Conservation (phyloP, 2,113 vertebrate species). For the Marmota monax region DNA sequence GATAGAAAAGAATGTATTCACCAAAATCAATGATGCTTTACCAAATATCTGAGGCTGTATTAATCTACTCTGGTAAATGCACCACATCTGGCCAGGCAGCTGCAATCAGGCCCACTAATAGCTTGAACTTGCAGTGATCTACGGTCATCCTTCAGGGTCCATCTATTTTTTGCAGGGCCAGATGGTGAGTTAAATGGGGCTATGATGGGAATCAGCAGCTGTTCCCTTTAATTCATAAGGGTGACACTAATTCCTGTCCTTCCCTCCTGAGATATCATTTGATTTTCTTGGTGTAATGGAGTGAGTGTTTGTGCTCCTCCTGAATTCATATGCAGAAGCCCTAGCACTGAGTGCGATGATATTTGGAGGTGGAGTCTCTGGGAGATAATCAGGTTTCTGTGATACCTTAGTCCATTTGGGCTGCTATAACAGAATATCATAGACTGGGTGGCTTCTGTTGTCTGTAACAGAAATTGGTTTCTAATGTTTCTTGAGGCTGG, state of each 20-base stretch:
- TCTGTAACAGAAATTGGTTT: not conserved
- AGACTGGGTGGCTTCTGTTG: not conserved
- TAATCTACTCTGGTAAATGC: not conserved
- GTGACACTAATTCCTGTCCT: not conserved
- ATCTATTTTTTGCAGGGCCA: not conserved
- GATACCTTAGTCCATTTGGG: not conserved
- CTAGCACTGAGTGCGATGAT: not conserved
- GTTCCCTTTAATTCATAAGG: not conserved
- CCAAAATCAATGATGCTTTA: not conserved
- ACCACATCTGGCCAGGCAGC: constrained; percentile 21
- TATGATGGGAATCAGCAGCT: not conserved
- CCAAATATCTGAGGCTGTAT: not conserved
- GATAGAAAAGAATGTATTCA: constrained; percentile 30
- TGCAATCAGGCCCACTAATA: not conserved
- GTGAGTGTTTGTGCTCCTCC: not conserved
- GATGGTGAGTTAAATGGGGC: constrained; percentile 6
- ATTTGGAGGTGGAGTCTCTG: not conserved
- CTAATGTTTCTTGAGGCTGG: not conserved
- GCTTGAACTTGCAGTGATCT: not conserved
- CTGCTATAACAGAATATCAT: not conserved
- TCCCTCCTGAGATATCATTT: not conserved
- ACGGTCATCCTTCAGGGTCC: not conserved
- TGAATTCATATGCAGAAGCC: not conserved
- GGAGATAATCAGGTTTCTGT: not conserved
- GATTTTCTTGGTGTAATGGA: not conserved